Base-by-base conservation (phyloP, 2,113 vertebrate species). In the Phasianus colchicus region DNA sequence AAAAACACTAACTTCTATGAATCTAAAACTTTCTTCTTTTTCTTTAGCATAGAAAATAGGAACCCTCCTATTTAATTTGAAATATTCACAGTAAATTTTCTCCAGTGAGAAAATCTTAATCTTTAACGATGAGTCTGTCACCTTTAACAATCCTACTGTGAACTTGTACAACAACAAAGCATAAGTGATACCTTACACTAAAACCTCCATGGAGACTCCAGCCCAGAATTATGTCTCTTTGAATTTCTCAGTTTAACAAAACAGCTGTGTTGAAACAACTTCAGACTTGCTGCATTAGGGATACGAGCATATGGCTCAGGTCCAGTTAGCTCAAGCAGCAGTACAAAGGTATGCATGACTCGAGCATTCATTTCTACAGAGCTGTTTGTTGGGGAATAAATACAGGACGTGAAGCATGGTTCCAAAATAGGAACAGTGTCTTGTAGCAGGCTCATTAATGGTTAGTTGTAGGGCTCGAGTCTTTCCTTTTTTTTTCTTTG, bases 171-270 rank as follows among this genome's bases (percentile, higher is more conserved):
- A 71, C 32, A 77, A 67, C 9, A 61, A 77, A 42, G 22, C 9
- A 65, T 29, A 83, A 81, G 36, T 60, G 11, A 25, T 80, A 61
- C 45, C 10, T 83, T n/a, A 42, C 24, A 50, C 34, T 88, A 72
- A 89, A 95, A 71, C 38, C 60, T 67, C 50, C 11, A 55, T 47
- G 19, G 45, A 77, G 17, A 1, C 70, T 14, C 32, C 27, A 67
- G 52, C 29, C 42, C 30, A 83, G 75, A 89, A 64, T 74, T 80
- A 47, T 55, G 14, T 67, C 67, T 83, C 48, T 90, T 54, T 67
- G 42, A 70, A 67, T 91, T 88, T 65, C 65, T 95, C 12, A 20
- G 36, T 80, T 74, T 21, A 91, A 55, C 42, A 74, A 82, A 94
- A 71, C 10, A 82, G 21, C 74, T 66, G 63, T 71, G 40, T 67